These are phyloP conservation scores for Aselliscus stoliczkanus DNA, from an alignment of 2,797 vertebrate genomes.

Conservation along the genomic window DNA sequence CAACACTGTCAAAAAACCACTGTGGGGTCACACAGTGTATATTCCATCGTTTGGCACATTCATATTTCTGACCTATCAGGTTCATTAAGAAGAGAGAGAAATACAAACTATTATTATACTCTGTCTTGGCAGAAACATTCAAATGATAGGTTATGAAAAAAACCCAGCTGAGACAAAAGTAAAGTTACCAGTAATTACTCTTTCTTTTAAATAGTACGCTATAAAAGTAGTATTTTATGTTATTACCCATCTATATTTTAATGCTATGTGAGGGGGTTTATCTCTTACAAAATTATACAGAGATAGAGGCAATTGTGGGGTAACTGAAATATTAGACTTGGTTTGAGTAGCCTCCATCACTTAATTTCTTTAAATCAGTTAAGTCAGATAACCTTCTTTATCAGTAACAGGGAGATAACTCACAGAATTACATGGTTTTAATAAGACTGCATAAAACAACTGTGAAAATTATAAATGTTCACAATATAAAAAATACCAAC, in stretches of 20 bases:
- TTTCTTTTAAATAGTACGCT: not conserved
- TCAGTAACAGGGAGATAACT: not conserved
- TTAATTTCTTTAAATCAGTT: constrained; percentile 1
- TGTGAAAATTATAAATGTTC: not conserved
- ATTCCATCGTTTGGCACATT: constrained; percentile 97
- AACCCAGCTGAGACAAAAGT: not conserved
- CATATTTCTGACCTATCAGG: constrained; percentile 94
- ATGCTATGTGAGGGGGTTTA: not conserved
- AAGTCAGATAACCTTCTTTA: not conserved
- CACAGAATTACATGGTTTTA: not conserved
- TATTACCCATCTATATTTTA: not conserved
- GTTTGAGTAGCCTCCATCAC: not conserved
- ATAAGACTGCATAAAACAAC: not conserved
- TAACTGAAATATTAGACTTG: not conserved
- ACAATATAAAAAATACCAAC: not conserved
- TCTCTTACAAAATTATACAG: not conserved
- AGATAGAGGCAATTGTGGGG: not conserved
- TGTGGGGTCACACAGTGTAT: constrained; percentile 93
- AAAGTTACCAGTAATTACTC: constrained; percentile 4
- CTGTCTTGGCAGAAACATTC: not conserved
- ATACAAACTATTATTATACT: constrained; percentile 9
- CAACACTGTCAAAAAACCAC: constrained; percentile 97
- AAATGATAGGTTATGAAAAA: not conserved
- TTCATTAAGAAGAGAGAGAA: constrained; percentile 36
- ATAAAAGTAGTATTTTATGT: not conserved